Evolutionary conservation across 2,888 invertebrate species (phyloP).

Genomic region (Tupiocoris notatus): DNA sequence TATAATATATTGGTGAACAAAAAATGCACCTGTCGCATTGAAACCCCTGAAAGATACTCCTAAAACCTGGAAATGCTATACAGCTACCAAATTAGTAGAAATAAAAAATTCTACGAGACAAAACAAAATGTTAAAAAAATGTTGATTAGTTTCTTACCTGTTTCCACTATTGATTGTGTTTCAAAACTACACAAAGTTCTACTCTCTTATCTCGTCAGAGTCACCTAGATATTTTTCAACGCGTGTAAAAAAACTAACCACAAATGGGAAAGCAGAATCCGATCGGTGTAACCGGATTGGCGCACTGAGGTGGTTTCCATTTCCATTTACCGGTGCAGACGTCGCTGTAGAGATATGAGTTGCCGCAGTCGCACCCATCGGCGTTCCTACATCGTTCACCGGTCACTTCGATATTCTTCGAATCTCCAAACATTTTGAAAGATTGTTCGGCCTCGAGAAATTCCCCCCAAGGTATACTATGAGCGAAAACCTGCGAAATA

Average conservation of each 20-base stretch:
- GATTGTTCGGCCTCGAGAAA: slow-evolving; percentile 39
- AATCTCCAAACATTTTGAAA: slow-evolving; percentile 29
- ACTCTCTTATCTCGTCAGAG: too few species aligned
- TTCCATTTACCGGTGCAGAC: slow-evolving; percentile 44
- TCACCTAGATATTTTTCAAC: too few species aligned
- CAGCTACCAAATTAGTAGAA: too few species aligned
- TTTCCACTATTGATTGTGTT: too few species aligned
- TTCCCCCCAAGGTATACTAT: slow-evolving; percentile 29
- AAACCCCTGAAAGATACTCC: too few species aligned
- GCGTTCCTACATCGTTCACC: slow-evolving; percentile 35
- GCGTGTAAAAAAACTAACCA: slow-evolving; percentile 44
- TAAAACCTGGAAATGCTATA: too few species aligned
- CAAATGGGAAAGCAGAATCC: slow-evolving; percentile 49
- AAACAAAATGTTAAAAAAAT: too few species aligned
- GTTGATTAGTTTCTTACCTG: too few species aligned
- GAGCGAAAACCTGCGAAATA: slow-evolving; percentile 16
- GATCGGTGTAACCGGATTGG: slow-evolving; percentile 48
- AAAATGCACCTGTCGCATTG: too few species aligned
- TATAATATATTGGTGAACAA: too few species aligned
- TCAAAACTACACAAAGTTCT: too few species aligned
- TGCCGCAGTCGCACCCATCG: slow-evolving; percentile 48
- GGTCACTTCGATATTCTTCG: slow-evolving; percentile 30
- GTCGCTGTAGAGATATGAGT: slow-evolving; percentile 38
- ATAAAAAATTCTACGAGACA: too few species aligned
- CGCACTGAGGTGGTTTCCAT: slow-evolving; percentile 44